phyloP scores from a whole-genome alignment of 2,113 vertebrate genomes.

The Pluvialis apricaria region DNA sequence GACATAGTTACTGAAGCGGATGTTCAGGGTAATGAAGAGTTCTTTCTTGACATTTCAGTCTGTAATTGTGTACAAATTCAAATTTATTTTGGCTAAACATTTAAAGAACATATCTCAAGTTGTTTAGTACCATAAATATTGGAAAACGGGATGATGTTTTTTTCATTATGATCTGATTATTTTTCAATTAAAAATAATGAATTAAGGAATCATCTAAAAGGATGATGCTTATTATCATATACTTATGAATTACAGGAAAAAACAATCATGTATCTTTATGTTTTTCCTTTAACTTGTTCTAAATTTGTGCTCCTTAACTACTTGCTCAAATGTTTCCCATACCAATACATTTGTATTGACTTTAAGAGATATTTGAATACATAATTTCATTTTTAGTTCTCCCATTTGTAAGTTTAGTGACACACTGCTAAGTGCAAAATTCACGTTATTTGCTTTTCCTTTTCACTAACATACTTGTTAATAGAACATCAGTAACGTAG shows the following conservation, averaged over 20 bases:
- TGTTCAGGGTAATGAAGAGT: background rate
- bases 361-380: background rate
- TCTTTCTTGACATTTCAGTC: background rate
- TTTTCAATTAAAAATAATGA: background rate
- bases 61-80: background rate
- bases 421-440: background rate
- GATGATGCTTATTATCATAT: background rate
- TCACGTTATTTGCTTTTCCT: background rate
- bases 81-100: background rate
- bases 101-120: background rate
- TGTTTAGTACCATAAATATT: background rate
- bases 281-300: background rate
- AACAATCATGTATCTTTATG: background rate
- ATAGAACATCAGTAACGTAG: background rate
- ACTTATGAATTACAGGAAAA: background rate
- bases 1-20: background rate
- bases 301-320: background rate
- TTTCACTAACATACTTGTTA: background rate
- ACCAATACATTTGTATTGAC: background rate
- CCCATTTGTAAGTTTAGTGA: background rate
- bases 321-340: background rate
- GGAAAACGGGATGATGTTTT: background rate
- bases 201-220: background rate
- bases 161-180: background rate
- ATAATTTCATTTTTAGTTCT: background rate